Evolutionary conservation across 2,797 vertebrate species (phyloP).

Genomic region (Arrhamphus sclerolepis): DNA sequence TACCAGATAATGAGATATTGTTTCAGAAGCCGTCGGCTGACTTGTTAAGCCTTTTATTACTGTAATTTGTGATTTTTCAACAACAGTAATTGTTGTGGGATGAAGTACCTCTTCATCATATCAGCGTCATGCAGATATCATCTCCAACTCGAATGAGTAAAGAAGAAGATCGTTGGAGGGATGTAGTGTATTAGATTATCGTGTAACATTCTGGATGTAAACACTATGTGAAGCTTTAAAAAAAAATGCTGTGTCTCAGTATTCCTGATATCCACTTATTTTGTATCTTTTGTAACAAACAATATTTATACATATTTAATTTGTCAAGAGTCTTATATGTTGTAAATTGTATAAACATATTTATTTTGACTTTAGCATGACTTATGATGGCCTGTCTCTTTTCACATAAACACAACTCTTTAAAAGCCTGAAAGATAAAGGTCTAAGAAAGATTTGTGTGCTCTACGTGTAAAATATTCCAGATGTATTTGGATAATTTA

Average conservation of each 20-base stretch:
- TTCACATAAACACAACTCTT: constrained; percentile 74
- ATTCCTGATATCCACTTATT: constrained; percentile 64
- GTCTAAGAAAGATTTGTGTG: constrained; percentile 60
- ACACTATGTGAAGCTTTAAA: constrained; percentile 48
- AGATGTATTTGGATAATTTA: constrained; percentile 49
- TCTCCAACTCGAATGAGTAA: constrained; percentile 27
- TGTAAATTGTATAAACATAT: constrained; percentile 86
- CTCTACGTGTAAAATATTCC: constrained; percentile 72
- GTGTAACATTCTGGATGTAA: constrained; percentile 42
- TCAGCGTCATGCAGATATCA: constrained; percentile 47
- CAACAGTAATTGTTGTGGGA: constrained; percentile 44
- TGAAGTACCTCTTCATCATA: constrained; percentile 53
- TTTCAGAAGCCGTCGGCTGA: constrained; percentile 41
- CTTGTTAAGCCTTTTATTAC: constrained; percentile 54
- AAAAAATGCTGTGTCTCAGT: constrained; percentile 28
- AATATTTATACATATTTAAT: constrained; percentile 73
- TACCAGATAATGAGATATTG: constrained; percentile 50
- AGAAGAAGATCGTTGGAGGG: constrained; percentile 12
- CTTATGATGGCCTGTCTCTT: constrained; percentile 67
- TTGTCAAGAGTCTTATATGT: constrained; percentile 65
- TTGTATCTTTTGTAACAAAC: constrained; percentile 82
- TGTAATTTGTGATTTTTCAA: constrained; percentile 56
- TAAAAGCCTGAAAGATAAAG: constrained; percentile 66
- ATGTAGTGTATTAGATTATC: constrained; percentile 40
- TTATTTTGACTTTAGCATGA: constrained; percentile 89